Percentiles rank a stretch among this genome's conserved stretches.
phyloP scores from a whole-genome alignment of 2,888 invertebrate species.

The Calameuta pallipes region DNA sequence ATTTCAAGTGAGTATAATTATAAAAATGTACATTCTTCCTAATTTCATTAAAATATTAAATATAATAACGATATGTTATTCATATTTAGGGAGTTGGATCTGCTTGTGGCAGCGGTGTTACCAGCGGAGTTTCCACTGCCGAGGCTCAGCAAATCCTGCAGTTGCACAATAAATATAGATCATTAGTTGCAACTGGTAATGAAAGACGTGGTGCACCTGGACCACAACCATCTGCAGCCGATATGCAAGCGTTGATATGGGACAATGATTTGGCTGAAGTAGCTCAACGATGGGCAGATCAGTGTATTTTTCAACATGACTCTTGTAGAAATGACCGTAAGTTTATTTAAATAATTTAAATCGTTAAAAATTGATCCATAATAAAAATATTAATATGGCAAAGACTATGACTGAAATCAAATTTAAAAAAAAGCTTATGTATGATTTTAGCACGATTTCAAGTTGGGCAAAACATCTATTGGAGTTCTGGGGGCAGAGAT shows the following conservation, averaged over 20 bases:
- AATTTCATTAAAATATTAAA: constrained; percentile 37
- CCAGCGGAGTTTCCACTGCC: constrained; percentile 37
- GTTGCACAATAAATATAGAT: constrained; percentile 61
- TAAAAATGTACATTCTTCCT: constrained; percentile 38
- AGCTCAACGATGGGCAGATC: constrained; percentile 63
- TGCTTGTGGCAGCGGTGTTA: constrained; percentile 18
- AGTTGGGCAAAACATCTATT: constrained; percentile 62
- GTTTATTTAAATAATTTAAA: constrained; percentile 10
- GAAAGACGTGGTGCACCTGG: constrained; percentile 58
- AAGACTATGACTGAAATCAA: neutral
- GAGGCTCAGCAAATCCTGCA: constrained; percentile 58
- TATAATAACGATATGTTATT: neutral
- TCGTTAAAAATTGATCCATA: neutral
- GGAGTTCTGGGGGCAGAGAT: constrained; percentile 38
- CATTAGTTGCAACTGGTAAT: constrained; percentile 54
- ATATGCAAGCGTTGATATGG: constrained; percentile 62
- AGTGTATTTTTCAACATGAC: constrained; percentile 62
- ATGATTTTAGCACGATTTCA: constrained; percentile 49
- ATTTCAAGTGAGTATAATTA: constrained; percentile 28
- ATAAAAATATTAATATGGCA: neutral
- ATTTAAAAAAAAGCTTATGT: neutral
- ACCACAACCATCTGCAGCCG: constrained; percentile 60
- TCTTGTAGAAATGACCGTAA: constrained; percentile 57
- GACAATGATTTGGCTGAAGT: constrained; percentile 57
- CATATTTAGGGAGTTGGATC: constrained; percentile 14